A percentile compares a stretch with the other conserved stretches of the same genome.
Conservation (phyloP, 2,113 vertebrate species). For the Struthio camelus region DNA sequence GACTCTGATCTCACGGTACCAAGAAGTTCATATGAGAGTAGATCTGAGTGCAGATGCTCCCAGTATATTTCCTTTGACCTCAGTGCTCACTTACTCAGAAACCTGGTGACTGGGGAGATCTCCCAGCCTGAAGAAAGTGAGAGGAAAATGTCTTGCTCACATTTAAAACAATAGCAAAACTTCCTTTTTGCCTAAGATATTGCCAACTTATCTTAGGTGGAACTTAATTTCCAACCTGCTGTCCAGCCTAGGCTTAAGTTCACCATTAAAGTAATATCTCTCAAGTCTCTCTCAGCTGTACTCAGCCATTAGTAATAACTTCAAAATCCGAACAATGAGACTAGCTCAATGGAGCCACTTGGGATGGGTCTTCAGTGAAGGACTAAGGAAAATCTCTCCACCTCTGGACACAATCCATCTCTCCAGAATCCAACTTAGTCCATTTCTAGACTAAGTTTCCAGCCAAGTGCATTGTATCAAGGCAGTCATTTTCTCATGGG, state of each 20-base stretch:
- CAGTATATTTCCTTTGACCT: not conserved
- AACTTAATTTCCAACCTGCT: not conserved
- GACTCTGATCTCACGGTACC: fast-evolving
- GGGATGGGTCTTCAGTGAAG: not conserved
- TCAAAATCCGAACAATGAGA: not conserved
- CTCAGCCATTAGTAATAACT: not conserved
- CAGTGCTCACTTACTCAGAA: not conserved
- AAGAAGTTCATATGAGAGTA: not conserved
- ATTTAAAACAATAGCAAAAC: not conserved
- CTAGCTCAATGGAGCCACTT: not conserved
- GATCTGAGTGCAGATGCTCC: fast-evolving
- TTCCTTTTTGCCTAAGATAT: not conserved
- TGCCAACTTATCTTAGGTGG: not conserved
- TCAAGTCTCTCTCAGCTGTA: not conserved
- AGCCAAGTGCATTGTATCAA: not conserved
- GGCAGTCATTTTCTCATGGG: not conserved
- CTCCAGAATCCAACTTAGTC: not conserved
- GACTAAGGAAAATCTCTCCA: not conserved
- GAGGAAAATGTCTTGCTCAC: not conserved
- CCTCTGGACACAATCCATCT: not conserved
- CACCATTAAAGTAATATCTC: not conserved
- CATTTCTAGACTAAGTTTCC: not conserved
- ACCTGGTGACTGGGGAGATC: not conserved
- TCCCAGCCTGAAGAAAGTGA: not conserved
- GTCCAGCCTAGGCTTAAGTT: not conserved